These are phyloP conservation scores for Henicopernis longicauda DNA, from an alignment of 2,113 vertebrate species.

Conservation along the genomic window DNA sequence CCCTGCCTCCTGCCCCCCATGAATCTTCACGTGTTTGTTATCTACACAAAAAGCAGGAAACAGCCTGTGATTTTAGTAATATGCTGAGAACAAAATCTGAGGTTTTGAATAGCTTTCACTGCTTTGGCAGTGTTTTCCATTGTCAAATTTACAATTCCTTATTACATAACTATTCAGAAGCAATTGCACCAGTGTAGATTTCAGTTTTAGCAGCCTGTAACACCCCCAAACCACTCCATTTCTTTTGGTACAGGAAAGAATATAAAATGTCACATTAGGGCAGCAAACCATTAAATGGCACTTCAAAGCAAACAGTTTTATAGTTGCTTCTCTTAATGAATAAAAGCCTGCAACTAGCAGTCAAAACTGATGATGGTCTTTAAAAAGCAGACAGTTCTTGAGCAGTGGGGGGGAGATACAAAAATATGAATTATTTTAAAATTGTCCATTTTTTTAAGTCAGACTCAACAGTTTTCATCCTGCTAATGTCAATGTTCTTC, in stretches of 20 bases:
- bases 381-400: neutral
- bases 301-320: neutral
- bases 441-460: neutral
- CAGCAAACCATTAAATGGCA: neutral
- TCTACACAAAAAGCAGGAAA: neutral
- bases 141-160: neutral
- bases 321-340: no score
- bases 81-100: neutral
- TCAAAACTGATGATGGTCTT: neutral
- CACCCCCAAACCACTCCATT: neutral
- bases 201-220: neutral
- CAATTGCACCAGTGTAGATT: neutral
- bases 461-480: neutral
- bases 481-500: neutral
- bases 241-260: neutral
- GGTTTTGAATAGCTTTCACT: neutral
- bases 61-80: neutral
- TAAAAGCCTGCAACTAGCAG: neutral
- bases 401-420: fast-evolving
- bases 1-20: fast-evolving
- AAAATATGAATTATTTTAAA: neutral
- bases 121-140: neutral
- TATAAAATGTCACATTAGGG: neutral
- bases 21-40: neutral
- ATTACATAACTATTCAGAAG: neutral